Percentiles rank a stretch among this genome's conserved stretches.
Conservation (phyloP, 2,888 invertebrate species). For the Cordylochernes scorpioides region DNA sequence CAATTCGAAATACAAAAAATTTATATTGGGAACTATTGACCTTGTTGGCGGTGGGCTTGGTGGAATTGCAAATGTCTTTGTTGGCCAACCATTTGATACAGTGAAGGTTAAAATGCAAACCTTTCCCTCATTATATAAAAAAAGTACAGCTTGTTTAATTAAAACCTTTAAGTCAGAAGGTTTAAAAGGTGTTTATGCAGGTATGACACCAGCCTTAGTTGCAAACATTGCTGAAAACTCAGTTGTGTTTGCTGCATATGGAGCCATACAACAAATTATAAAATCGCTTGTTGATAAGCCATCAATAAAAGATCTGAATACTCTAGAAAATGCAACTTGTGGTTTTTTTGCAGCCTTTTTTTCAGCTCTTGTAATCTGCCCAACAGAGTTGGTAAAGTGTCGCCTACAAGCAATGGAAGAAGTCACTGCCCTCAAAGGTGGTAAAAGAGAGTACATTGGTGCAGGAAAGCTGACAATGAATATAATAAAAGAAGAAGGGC, state of each 20-base stretch:
- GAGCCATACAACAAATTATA: conserved; percentile 72
- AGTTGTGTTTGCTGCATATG: conserved; percentile 77
- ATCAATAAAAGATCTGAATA: conserved; percentile 37
- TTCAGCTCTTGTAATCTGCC: conserved; percentile 78
- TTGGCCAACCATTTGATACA: conserved; percentile 90
- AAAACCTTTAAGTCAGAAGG: conserved; percentile 64
- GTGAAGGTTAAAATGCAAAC: conserved; percentile 98
- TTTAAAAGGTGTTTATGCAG: conserved; percentile 58
- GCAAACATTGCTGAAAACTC: conserved; percentile 96
- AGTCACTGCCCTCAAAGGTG: conserved; percentile 17
- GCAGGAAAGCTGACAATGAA: conserved; percentile 37
- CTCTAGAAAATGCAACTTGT: conserved; percentile 51
- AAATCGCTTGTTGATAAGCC: conserved; percentile 24
- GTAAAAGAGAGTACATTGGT: no score
- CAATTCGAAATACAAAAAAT: conserved; percentile 1
- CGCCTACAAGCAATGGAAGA: conserved; percentile 78
- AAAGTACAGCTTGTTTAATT: conserved; percentile 56
- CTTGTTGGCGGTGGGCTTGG: conserved; percentile 58
- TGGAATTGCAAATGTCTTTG: conserved; percentile 69
- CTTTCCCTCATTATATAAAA: conserved; percentile 60
- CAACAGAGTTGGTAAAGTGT: conserved; percentile 90
- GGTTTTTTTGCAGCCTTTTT: conserved; percentile 89
- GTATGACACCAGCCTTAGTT: conserved; percentile 70
- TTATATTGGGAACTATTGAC: conserved; percentile 35
- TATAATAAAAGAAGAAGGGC: conserved; percentile 44